Evolutionary conservation across 2,113 vertebrate species (phyloP).

Genomic region (Tachycineta bicolor): DNA sequence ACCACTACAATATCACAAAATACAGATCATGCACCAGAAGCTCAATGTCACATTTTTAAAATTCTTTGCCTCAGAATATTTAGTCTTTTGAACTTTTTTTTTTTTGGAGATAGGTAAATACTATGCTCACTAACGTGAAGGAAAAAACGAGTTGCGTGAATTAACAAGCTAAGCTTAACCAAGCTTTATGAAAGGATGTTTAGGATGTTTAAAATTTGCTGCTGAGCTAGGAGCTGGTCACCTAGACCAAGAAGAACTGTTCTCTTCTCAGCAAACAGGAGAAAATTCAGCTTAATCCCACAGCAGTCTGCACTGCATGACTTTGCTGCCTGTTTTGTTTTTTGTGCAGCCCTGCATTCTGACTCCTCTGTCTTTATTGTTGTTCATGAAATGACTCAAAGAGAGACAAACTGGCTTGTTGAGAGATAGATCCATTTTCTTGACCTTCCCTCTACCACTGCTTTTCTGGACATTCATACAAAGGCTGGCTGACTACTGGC

Average conservation of each 20-base stretch:
- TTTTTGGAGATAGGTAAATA: not conserved
- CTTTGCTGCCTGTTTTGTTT: rapidly evolving
- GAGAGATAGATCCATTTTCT: not conserved
- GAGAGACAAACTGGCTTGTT: not conserved
- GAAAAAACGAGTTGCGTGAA: not conserved
- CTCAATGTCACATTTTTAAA: not conserved
- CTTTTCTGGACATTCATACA: not conserved
- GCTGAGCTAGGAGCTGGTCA: not conserved
- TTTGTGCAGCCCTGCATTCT: not conserved
- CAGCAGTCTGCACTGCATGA: rapidly evolving
- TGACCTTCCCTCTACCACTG: not conserved
- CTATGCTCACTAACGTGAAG: not conserved
- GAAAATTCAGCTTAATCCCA: not conserved
- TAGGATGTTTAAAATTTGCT: rapidly evolving
- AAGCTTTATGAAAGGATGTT: rapidly evolving
- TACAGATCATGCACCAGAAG: not conserved
- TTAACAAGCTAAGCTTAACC: not conserved
- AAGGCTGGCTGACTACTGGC: not conserved
- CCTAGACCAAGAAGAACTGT: not conserved
- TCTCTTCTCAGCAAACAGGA: not conserved
- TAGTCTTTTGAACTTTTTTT: not conserved
- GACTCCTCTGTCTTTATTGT: not conserved
- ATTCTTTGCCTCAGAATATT: not conserved
- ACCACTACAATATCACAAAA: not conserved
- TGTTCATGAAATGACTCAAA: not conserved